These are phyloP conservation scores for Pygoscelis adeliae DNA, from an alignment of 2,113 vertebrate genomes.

Conservation along the genomic window DNA sequence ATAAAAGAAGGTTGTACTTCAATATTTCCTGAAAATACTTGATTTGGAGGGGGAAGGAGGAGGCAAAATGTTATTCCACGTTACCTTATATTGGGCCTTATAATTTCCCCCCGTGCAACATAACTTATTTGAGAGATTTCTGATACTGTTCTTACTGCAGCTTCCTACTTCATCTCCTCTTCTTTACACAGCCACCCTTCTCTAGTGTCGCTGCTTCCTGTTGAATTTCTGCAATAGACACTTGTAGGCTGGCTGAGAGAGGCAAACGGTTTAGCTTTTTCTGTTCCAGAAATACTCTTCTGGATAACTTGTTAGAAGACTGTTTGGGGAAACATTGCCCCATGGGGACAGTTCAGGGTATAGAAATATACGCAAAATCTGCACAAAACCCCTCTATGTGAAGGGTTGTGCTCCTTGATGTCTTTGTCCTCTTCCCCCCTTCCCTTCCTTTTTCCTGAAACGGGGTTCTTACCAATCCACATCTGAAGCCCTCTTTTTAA, in stretches of 20 bases:
- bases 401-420: neutral
- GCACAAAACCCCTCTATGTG: neutral
- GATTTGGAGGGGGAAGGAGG: slow-evolving; percentile 47
- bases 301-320: neutral
- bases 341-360: neutral
- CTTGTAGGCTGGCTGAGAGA: neutral
- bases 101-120: neutral
- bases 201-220: neutral
- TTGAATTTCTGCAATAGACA: neutral
- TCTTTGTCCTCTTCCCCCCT: neutral
- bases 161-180: neutral
- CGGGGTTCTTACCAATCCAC: neutral
- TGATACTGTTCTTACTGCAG: neutral
- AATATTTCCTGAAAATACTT: slow-evolving; percentile 80
- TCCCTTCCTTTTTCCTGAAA: neutral
- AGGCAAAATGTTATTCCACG: neutral
- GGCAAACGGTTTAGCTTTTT: neutral
- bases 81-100: slow-evolving; percentile 37
- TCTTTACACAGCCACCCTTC: neutral
- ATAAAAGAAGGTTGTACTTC: slow-evolving; percentile 58
- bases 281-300: neutral
- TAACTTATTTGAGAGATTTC: neutral
- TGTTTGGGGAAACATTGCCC: neutral
- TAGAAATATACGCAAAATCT: neutral
- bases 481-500: neutral